These are phyloP conservation scores for Clarias fuscus DNA, from an alignment of 2,797 vertebrate species.

Conservation along the genomic window DNA sequence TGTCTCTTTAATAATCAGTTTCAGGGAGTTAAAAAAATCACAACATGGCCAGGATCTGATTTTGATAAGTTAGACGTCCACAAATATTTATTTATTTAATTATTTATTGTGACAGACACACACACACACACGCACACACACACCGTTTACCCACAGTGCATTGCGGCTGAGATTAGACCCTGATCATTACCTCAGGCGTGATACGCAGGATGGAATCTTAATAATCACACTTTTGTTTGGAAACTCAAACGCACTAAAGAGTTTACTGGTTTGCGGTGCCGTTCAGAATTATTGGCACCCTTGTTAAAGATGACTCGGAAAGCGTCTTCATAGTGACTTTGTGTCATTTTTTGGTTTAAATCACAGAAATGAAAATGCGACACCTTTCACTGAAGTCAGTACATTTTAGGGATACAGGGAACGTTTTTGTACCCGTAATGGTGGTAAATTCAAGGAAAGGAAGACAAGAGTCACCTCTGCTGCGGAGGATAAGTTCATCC, in stretches of 20 bases:
- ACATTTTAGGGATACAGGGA: neutral
- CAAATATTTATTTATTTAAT: neutral
- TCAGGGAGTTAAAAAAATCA: neutral
- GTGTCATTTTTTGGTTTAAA: too few species aligned
- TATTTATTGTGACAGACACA: neutral
- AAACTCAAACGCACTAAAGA: neutral
- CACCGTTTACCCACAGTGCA: neutral
- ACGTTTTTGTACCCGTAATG: too few species aligned
- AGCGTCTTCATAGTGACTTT: too few species aligned
- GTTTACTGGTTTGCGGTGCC: neutral
- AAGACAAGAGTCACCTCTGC: too few species aligned
- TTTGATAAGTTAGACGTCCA: neutral
- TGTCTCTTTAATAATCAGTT: neutral
- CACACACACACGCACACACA: too few species aligned
- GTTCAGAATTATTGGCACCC: neutral
- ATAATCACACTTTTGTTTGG: too few species aligned
- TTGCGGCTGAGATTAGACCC: neutral
- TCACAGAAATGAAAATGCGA: too few species aligned
- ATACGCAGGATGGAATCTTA: neutral
- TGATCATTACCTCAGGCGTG: neutral
- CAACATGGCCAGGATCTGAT: neutral
- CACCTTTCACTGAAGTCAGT: neutral
- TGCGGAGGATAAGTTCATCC: too few species aligned
- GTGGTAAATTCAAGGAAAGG: too few species aligned
- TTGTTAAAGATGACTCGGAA: neutral